Evolutionary conservation across 2,888 invertebrate species (phyloP).

Genomic region (Spodoptera picta): DNA sequence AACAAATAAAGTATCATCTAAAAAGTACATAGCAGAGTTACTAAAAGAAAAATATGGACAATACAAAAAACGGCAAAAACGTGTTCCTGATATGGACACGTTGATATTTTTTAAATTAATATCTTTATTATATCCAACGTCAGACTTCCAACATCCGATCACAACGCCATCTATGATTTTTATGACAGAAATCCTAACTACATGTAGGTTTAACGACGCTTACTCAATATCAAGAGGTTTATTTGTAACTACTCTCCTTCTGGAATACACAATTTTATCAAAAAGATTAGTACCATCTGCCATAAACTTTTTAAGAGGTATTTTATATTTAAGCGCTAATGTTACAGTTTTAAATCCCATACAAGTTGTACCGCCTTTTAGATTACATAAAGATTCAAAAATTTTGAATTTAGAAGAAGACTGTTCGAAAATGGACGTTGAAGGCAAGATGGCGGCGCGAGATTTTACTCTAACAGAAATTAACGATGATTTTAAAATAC

Average conservation of each 20-base stretch:
- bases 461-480: conserved; percentile 88
- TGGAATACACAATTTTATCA: conserved; percentile 94
- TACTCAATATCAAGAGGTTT: conserved; percentile 93
- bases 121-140: conserved; percentile 94
- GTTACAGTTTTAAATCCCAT: conserved; percentile 89
- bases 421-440: conserved; percentile 75
- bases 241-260: conserved; percentile 91
- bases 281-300: conserved; percentile 94
- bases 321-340: conserved; percentile 92
- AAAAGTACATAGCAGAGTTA: conserved; percentile 90
- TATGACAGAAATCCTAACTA: conserved; percentile 93
- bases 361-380: conserved; percentile 92
- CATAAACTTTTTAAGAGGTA: conserved; percentile 93
- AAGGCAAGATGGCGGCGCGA: conserved; percentile 83
- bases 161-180: conserved; percentile 95
- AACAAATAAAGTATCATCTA: conserved; percentile 91
- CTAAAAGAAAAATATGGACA: conserved; percentile 92
- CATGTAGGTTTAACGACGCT: conserved; percentile 89
- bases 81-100: conserved; percentile 91
- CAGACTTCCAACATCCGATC: conserved; percentile 96
- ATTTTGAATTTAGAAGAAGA: conserved; percentile 89
- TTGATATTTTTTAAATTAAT: conserved; percentile 95
- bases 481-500: conserved; percentile 90
- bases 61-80: conserved; percentile 89
- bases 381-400: conserved; percentile 85